Percentiles rank a stretch among this genome's conserved stretches.
Evolutionary conservation across 1,140 invertebrate species (phyloP).

Genomic region (Melanaphis sacchari): DNA sequence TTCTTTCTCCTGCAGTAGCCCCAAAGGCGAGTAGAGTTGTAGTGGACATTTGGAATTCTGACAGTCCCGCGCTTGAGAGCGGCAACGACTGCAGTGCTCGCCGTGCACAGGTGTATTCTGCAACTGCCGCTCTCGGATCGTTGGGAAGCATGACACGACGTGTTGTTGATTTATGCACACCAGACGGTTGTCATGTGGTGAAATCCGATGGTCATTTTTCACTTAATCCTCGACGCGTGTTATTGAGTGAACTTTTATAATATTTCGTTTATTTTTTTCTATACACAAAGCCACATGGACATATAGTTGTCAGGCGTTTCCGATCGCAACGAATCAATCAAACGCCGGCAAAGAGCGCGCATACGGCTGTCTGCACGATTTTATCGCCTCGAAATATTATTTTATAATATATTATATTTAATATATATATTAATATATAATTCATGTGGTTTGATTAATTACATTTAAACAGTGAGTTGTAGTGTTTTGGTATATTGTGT

Average conservation of each 20-base stretch:
- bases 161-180: conserved; percentile 33
- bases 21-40: not conserved
- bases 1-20: not conserved
- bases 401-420: not conserved
- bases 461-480: not conserved
- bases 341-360: not conserved
- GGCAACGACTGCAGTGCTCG: not conserved
- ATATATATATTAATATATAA: not conserved
- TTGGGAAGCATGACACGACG: not conserved
- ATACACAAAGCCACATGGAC: not conserved
- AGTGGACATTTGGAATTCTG: not conserved
- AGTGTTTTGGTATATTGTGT: not conserved
- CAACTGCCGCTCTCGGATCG: not conserved
- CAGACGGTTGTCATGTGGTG: not conserved
- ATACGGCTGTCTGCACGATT: not conserved
- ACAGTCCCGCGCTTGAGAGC: not conserved
- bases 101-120: conserved; percentile 20
- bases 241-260: not conserved
- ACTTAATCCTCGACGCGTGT: conserved; percentile 6
- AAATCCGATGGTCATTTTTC: conserved; percentile 44
- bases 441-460: not conserved
- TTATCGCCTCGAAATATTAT: not conserved
- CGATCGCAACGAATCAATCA: not conserved
- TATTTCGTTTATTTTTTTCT: conserved; percentile 3
- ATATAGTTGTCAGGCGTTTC: not conserved